Conservation (phyloP, 2,797 vertebrate genomes). For the Fringilla coelebs region DNA sequence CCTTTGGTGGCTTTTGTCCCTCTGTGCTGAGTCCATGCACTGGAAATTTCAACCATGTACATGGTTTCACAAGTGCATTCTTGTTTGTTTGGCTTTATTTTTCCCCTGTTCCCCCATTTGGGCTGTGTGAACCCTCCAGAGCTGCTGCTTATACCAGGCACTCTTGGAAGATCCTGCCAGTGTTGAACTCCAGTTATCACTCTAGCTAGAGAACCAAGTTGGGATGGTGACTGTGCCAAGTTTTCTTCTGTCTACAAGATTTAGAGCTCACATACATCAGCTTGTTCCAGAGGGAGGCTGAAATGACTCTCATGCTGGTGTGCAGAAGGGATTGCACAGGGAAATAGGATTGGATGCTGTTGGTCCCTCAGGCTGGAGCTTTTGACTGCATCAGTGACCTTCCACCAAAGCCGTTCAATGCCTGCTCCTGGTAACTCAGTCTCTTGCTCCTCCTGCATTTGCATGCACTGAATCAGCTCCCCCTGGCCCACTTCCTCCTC, state of each 20-base stretch:
- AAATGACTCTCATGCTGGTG: background rate
- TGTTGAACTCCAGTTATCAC: background rate
- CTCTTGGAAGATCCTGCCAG: background rate
- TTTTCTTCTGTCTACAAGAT: background rate
- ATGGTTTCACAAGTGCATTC: constrained; percentile 32
- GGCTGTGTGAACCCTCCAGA: background rate
- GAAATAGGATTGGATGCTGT: background rate
- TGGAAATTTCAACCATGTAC: constrained; percentile 38
- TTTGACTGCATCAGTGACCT: background rate
- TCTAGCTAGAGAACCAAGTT: background rate
- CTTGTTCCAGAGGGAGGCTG: background rate
- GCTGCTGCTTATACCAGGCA: background rate
- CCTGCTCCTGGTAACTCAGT: background rate
- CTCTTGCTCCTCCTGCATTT: background rate
- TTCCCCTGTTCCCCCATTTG: background rate
- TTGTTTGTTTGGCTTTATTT: constrained; percentile 16
- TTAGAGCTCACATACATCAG: background rate
- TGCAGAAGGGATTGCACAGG: background rate
- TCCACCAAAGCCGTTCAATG: background rate
- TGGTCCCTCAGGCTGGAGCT: constrained; percentile 30
- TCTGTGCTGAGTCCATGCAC: background rate
- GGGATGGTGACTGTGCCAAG: background rate
- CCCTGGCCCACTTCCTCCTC: constrained; percentile 15
- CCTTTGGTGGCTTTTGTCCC: constrained; percentile 33
- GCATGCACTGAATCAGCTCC: background rate